Base-by-base conservation (phyloP, 2,113 vertebrate genomes). In the Misgurnus anguillicaudatus region DNA sequence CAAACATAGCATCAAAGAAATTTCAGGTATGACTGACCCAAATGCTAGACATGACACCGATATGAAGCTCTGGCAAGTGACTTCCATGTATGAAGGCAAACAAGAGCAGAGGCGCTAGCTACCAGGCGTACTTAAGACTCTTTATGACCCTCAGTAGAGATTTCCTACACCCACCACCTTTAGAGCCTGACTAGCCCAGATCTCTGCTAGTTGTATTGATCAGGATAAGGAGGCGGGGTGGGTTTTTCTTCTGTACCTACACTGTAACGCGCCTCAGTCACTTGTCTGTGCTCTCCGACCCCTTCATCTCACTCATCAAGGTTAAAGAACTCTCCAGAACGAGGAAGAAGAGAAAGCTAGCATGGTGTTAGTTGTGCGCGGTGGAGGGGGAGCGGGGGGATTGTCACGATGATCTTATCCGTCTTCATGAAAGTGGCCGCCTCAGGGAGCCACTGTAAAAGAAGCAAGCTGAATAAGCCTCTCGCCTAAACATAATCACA, bases 291-390 rank as follows among this genome's bases (percentile, higher is more conserved):
- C 80, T 84, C 71, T 71, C 71, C 79, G 57, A 81, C 76, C 80
- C 80, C 80, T 81, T 82, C 86, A 89, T 91, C 91, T 89, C 88
- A 91, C 92, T 92, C 91, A 91, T 91, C 91, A 91, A 92, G 91
- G 90, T 93, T 91, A 92, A 91, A 89, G 90, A 93, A 91, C 89
- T 92, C 88, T 90, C 90, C 88, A 87, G 89, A 92, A 92, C 91
- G 91, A 92, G 68, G 87, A 85, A 89, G 87, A 86, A 88, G 58
- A 48, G 61, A 53, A 39, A 8, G 72, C 71, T 53, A 38, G 24
- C 24, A 21, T 63, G 57, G 72, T 47, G n/a, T 41, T 75, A 7
- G 31, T 48, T 24, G 4, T 4, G 58, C 21, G 39, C 42, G 41
- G 55, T 21, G 68, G 60, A 68, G 36, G 41, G 51, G 36, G 68